Base-by-base conservation (phyloP, 1,140 invertebrate genomes). In the Samia ricini region DNA sequence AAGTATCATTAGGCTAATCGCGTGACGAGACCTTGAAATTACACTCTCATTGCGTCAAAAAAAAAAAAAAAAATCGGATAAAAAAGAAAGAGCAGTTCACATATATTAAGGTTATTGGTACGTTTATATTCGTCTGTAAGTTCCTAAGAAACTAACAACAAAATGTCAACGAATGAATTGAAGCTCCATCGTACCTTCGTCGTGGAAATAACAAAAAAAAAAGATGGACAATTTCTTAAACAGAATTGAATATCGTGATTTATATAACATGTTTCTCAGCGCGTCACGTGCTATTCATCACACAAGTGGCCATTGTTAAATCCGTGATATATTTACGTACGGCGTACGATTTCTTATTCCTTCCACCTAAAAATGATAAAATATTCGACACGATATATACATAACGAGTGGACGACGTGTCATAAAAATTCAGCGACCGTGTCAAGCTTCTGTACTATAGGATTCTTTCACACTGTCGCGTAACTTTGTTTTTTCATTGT, bases 401-500 rank as follows among this genome's bases (percentile, higher is more conserved):
- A 55, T 55, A 55, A 55, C 52, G 24, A 24, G 22, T 24, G 52
- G 52, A 24, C 6, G 52, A 22, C 15, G 52, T 23, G 52, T 15
- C 33, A 42, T 42, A 42, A 55, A 55, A 55, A 55, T 24, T 55
- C 52, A 55, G 24, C 52, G 52, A 55, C 22, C 52, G 52, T 24
- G 24, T 55, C 52, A 12, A 12, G 15, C 33, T 42, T 24, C 22
- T 21, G 4, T 4, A 55, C 52, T 55, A 42, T 4, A 7, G 33
- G 12, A 10, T 42, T 7, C 33, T 12, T 42, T 42, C 33, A 42
- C 33, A 42, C 33, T 15, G 33, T 12, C 12, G 33, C 33, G 33
- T 42, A 42, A 42, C 12, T 42, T 42, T 12, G 7, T 15, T 42
- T 42, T 42, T 0, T 12, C n/a, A 42, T 42, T 42, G 26, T 26